Evolutionary conservation across 1,140 invertebrate genomes (phyloP).

Genomic region (Condylostylus longicornis): DNA sequence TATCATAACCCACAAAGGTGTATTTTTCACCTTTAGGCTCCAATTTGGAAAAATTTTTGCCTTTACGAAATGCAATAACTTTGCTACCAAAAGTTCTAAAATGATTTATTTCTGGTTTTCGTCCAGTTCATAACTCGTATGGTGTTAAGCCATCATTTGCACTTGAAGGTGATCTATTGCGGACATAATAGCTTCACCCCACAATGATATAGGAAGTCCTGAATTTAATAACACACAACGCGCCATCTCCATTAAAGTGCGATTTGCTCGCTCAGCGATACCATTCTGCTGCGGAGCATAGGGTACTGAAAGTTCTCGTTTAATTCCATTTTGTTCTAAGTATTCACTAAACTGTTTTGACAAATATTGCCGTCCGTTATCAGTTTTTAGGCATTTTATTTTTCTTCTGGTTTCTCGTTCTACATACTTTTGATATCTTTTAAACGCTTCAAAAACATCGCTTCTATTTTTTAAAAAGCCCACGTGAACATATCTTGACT

Average conservation of each 20-base stretch:
- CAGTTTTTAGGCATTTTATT: constrained; percentile 15
- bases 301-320: constrained; percentile 9
- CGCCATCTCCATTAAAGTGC: constrained; percentile 14
- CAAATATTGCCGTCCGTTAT: constrained; percentile 21
- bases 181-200: constrained; percentile 14
- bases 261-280: constrained; percentile 15
- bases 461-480: background rate
- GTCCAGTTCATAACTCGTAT: constrained; percentile 20
- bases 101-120: constrained; percentile 21
- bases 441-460: background rate
- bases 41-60: constrained; percentile 5
- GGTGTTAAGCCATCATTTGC: constrained; percentile 14
- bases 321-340: constrained; percentile 10
- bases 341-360: constrained; percentile 17
- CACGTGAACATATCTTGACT: constrained; percentile 13
- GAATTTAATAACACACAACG: constrained; percentile 10
- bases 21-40: constrained; percentile 2
- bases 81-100: constrained; percentile 21
- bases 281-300: constrained; percentile 29
- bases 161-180: constrained; percentile 15
- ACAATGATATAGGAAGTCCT: constrained; percentile 12
- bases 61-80: constrained; percentile 12
- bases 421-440: background rate
- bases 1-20: constrained; percentile 6
- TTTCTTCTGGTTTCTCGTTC: constrained; percentile 4